Base-by-base conservation (phyloP, 2,113 vertebrate genomes). In the Cavia aperea region DNA sequence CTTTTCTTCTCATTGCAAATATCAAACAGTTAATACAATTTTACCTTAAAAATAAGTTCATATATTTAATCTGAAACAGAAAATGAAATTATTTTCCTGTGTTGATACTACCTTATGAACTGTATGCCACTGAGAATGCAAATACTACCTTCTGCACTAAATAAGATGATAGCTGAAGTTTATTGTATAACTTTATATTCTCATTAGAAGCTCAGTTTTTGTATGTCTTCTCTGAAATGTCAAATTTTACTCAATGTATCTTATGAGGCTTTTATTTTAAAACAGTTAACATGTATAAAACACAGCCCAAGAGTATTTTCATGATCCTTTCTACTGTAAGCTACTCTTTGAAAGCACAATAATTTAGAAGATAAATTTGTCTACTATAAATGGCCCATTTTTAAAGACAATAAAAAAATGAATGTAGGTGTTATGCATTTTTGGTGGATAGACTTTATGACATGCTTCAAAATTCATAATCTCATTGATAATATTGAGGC, bases 1-100 rank as follows among this genome's bases (percentile, higher is more conserved):
- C 77, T 39, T 91, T 96, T n/a, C 91, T 93, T 90, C 33, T 91
- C 23, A 83, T 77, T 86, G 73, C 9, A 39, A 90, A 73, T 58
- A 73, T 81, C 73, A 77, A 26, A 8, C 23, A 13, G 46, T 90
- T 75, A 31, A 65, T 21, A 26, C 26, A 39, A 31, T 62, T 87
- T n/a, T 12, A 86, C 9, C 4, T 90, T 36, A 94, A 86, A 88
- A 92, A 84, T 85, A 65, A 75, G 84, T 68, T 4, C 19, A 36
- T 8, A 4, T 26, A 54, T 60, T 5, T 0, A 60, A 65, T 81
- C 29, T 93, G 16, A 88, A 93, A 77, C 0, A 68, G 3, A 9
- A 87, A 26, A 78, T 75, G n/a, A 51, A 46, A 63, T 66, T 58
- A 54, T n/a, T 75, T 72, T 73, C n/a, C 2, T 77, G 13, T 66